Evolutionary conservation across 2,113 vertebrate species (phyloP).

Genomic region (Willisornis vidua): DNA sequence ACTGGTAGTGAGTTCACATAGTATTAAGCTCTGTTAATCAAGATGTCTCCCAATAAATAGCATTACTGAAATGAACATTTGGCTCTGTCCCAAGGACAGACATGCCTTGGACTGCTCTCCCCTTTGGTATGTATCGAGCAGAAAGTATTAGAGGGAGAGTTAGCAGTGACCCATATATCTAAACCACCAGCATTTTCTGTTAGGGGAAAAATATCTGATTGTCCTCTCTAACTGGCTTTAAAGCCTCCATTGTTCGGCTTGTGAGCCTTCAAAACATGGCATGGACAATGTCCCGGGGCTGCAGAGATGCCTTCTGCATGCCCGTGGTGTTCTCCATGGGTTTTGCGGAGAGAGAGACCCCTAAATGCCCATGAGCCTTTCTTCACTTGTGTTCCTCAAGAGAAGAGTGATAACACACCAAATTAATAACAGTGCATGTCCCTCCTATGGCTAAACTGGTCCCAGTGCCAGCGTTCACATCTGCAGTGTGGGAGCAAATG

Average conservation of each 20-base stretch:
- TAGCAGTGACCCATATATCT: conserved; percentile 33
- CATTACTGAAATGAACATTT: conserved; percentile 41
- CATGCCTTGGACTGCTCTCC: conserved; percentile 25
- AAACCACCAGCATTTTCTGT: conserved; percentile 17
- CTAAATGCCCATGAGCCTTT: accelerated
- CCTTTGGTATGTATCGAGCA: conserved; percentile 39
- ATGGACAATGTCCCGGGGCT: neutral
- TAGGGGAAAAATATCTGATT: conserved; percentile 45
- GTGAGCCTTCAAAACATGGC: neutral
- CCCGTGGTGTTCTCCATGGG: neutral
- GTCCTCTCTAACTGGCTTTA: conserved; percentile 8
- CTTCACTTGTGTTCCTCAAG: accelerated
- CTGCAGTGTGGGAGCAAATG: accelerated
- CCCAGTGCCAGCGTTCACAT: neutral
- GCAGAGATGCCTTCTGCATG: neutral
- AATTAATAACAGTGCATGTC: accelerated
- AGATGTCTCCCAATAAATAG: conserved; percentile 54
- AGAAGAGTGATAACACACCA: accelerated
- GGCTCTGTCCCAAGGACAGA: neutral
- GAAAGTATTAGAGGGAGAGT: conserved; percentile 31
- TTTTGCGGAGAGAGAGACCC: neutral
- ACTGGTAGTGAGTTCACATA: neutral
- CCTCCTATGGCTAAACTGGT: neutral
- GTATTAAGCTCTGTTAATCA: conserved; percentile 12
- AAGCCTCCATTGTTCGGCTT: neutral